Base-by-base conservation (phyloP, 2,888 invertebrate species). In the Lycia hirtaria region DNA sequence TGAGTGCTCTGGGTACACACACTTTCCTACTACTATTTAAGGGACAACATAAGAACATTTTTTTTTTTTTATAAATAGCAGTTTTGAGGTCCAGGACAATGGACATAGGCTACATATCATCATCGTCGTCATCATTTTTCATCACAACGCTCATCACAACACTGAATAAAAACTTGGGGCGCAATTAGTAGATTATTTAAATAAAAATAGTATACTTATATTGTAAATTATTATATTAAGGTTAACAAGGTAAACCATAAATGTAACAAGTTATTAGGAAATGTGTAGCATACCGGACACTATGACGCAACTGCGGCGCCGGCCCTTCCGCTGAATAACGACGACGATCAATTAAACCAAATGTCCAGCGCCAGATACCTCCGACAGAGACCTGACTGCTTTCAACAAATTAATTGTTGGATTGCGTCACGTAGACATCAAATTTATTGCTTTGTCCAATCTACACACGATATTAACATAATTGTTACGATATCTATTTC, bases 191-290 rank as follows among this genome's bases (percentile, higher is more conserved):
- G n/a, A n/a, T n/a, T n/a, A n/a, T n/a, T n/a, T n/a, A n/a, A n/a
- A n/a, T n/a, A n/a, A n/a, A n/a, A n/a, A n/a, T n/a, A n/a, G n/a
- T n/a, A n/a, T n/a, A n/a, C n/a, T n/a, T n/a, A n/a, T n/a, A n/a
- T n/a, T n/a, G n/a, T n/a, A n/a, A n/a, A n/a, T n/a, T n/a, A 77
- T 80, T 73, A 78, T 69, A 77, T 78, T 77, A 75, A 77, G 71
- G 76, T 71, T 77, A 75, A 75, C 71, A 75, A 75, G 72, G 69
- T 71, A 66, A 73, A 65, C 57, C 51, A 57, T 64, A 65, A 67
- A 74, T 76, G 69, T 76, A 73, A 53, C 70, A 65, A 67, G 32
- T 59, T 37, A 37, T 56, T 57, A 37, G 52, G 52, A 47, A 57
- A 28, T 26, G 1, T n/a, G 15, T 24, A 60, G 58, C 62, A 55